phyloP scores from a whole-genome alignment of 2,797 vertebrate genomes.

The Pterois miles region DNA sequence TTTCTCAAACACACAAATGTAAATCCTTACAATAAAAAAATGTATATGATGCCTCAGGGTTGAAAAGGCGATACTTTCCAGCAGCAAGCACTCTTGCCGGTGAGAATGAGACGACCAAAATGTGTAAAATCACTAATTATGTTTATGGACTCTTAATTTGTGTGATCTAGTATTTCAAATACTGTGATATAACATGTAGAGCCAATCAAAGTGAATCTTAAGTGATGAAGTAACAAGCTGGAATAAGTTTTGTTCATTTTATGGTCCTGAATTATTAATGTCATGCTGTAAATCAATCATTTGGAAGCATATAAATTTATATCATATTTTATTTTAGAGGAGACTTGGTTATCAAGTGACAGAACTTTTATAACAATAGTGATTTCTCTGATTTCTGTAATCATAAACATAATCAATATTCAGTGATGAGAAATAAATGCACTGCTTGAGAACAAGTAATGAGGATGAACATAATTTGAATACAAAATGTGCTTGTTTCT shows the following conservation, averaged over 20 bases:
- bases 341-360: neutral
- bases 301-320: neutral
- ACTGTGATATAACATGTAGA: neutral
- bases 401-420: neutral
- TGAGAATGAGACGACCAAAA: neutral
- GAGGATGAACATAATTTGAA: neutral
- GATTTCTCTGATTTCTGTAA: neutral
- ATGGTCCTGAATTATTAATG: conserved; percentile 14
- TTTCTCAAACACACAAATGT: neutral
- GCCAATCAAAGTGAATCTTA: neutral
- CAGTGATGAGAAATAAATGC: neutral
- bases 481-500: neutral
- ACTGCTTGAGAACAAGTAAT: conserved; percentile 1
- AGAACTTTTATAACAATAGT: neutral
- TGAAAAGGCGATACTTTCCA: neutral
- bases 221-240: neutral
- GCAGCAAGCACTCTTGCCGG: neutral
- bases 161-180: neutral
- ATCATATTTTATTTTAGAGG: neutral
- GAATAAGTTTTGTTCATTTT: neutral
- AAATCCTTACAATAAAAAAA: neutral
- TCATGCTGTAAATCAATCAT: neutral
- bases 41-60: conserved; percentile 6
- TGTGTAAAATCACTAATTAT: neutral
- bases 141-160: neutral